Evolutionary conservation across 1,140 invertebrate species (phyloP).

Genomic region (Tetranychus cinnabarinus): DNA sequence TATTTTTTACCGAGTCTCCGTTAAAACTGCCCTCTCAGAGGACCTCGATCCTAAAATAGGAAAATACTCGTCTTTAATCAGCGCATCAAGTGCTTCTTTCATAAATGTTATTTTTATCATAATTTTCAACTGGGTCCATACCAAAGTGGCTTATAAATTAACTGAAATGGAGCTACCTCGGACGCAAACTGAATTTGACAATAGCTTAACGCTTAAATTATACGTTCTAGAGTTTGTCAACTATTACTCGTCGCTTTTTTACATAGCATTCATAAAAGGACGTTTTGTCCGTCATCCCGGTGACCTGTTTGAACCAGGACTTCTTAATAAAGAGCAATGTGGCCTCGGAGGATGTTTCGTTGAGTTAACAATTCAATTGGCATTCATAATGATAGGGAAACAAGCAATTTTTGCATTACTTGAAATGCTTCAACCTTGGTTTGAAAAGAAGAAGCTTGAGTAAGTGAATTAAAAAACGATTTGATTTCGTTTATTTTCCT

Average conservation of each 20-base stretch:
- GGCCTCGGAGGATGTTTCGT: slow-evolving; percentile 32
- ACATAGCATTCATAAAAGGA: slow-evolving; percentile 89
- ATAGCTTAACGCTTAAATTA: slow-evolving; percentile 57
- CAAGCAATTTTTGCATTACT: slow-evolving; percentile 36
- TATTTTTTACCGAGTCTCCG: slow-evolving; percentile 68
- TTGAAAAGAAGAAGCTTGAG: background rate
- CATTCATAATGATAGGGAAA: slow-evolving; percentile 43
- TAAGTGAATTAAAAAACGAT: background rate
- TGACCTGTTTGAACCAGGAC: slow-evolving; percentile 17
- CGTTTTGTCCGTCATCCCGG: slow-evolving; percentile 39
- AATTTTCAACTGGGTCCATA: slow-evolving; percentile 37
- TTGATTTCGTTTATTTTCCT: background rate
- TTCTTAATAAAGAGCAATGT: background rate
- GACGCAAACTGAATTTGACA: slow-evolving; percentile 58
- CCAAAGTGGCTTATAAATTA: slow-evolving; percentile 40
- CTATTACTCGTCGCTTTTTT: slow-evolving; percentile 88
- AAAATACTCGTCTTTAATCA: slow-evolving; percentile 44
- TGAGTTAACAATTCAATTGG: slow-evolving; percentile 38
- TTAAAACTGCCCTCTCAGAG: background rate
- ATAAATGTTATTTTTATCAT: slow-evolving; percentile 67
- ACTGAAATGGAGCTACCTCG: slow-evolving; percentile 71
- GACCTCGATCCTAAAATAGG: slow-evolving; percentile 15
- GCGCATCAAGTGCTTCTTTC: slow-evolving; percentile 53
- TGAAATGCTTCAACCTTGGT: slow-evolving; percentile 32
- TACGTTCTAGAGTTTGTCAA: slow-evolving; percentile 95